Percentiles rank a stretch among this genome's conserved stretches.
phyloP scores from a whole-genome alignment of 2,888 invertebrate genomes.

The Coremacera marginata region DNA sequence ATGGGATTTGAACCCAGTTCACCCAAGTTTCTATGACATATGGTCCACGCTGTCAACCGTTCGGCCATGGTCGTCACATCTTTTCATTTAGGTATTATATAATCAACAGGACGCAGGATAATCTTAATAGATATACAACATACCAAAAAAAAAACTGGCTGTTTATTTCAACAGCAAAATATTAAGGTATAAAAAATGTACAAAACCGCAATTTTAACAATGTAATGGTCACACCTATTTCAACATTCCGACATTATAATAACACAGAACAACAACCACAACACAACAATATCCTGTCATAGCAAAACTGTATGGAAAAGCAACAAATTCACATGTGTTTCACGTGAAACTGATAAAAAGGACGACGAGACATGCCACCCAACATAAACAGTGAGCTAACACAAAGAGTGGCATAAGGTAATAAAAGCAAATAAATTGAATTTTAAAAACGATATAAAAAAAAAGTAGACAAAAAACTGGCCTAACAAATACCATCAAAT shows the following conservation, averaged over 20 bases:
- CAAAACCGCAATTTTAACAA: constrained; percentile 31
- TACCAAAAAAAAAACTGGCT: not conserved
- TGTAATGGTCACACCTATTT: constrained; percentile 31
- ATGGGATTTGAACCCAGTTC: too few species aligned
- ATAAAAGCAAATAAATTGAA: constrained; percentile 30
- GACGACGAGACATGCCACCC: not conserved
- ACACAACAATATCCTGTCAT: not conserved
- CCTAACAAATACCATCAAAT: not conserved
- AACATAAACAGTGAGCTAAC: not conserved
- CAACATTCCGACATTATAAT: not conserved
- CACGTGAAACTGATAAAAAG: not conserved
- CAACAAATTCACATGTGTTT: not conserved
- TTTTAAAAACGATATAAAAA: constrained; percentile 23
- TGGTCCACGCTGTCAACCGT: too few species aligned
- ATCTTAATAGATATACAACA: not conserved
- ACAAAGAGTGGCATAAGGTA: constrained; percentile 9
- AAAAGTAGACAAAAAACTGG: not conserved
- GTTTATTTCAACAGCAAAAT: not conserved
- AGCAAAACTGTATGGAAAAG: not conserved
- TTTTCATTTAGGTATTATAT: not conserved
- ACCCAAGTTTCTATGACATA: too few species aligned
- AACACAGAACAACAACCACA: not conserved
- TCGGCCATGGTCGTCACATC: too few species aligned
- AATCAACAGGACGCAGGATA: not conserved
- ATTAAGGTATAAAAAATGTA: constrained; percentile 15